Base-by-base conservation (phyloP, 64 coral and sea anemone genomes). In the Stichodactyla helianthus region DNA sequence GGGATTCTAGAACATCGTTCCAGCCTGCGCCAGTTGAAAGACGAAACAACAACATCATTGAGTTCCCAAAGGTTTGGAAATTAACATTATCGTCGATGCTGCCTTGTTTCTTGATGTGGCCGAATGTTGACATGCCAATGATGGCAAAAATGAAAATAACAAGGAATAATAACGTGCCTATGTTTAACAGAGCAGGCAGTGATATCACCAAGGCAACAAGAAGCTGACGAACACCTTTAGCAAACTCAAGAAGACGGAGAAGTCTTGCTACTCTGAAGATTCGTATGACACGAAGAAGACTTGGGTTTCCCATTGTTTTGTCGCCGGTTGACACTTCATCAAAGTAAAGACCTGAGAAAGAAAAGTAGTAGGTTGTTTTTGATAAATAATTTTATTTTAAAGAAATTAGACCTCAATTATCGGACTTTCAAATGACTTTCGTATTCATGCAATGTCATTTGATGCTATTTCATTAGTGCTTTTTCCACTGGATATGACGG, bases 111-210 rank as follows among this genome's bases (percentile, higher is more conserved):
- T 88, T 92, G 55, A 98, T 79, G 74, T 92, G 77, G 8, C 93
- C 93, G 52, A 95, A 98, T 10, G 90, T 80, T 0, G 92, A 90
- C 96, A 98, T 98, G 1, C 93, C 93, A 52, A 98, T 88, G 28
- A 92, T 92, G 19, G 96, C 96, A 19, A 94, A 98, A 15, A 98
- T 98, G 27, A 91, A 98, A 26, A 98, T 94, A 11, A 98, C 89
- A 17, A 98, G 50, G 18, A 94, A 91, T 7, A 98, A 77, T 20
- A 98, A 77, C 31, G 92, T 94, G 8, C 92, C 92, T 31, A 98
- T 93, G 54, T 98, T 98, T 25, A 98, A 85, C 35, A 98, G 82
- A 13, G 95, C 95, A 55, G 95, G 95, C 16, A 98, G 35, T 6
- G 95, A 98, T 25, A 98, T 91, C 31, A 98, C 89, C 55, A 98